A percentile compares a stretch with the other conserved stretches of the same genome.
These are phyloP conservation scores for Ectemnius lituratus DNA, from an alignment of 2,888 invertebrate genomes.

Conservation along the genomic window DNA sequence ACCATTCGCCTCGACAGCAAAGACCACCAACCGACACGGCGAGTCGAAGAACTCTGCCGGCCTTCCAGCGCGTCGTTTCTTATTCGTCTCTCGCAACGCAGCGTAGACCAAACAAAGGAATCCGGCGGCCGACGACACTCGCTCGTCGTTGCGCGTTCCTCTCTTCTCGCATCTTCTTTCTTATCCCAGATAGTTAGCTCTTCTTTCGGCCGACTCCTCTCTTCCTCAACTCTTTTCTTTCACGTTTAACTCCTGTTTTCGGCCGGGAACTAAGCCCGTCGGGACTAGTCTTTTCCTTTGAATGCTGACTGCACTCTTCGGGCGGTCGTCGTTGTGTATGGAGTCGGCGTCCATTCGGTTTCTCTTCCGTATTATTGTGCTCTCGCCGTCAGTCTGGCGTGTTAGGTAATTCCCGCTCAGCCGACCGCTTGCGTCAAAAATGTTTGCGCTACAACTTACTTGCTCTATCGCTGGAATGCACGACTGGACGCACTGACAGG, in stretches of 20 bases:
- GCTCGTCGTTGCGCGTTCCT: conserved; percentile 9
- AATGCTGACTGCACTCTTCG: no score
- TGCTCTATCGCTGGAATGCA: no score
- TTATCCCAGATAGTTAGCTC: not conserved
- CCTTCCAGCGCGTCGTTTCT: conserved; percentile 64
- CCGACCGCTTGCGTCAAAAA: no score
- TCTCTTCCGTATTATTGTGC: no score
- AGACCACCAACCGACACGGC: conserved; percentile 61
- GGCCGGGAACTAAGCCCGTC: no score
- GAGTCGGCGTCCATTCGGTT: no score
- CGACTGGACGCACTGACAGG: no score
- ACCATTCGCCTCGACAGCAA: conserved; percentile 55
- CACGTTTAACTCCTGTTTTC: conserved; percentile 25
- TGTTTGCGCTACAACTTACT: no score
- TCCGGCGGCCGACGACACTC: conserved; percentile 50
- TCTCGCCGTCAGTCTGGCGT: no score
- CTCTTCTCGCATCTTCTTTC: not conserved
- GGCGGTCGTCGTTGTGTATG: no score
- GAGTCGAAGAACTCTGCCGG: conserved; percentile 61
- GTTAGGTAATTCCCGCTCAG: no score
- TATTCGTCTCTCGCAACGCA: conserved; percentile 63
- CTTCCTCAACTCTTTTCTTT: conserved; percentile 11
- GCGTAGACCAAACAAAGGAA: conserved; percentile 69
- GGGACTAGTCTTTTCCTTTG: no score
- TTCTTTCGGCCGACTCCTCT: conserved; percentile 7